A percentile compares a stretch with the other conserved stretches of the same genome.
Evolutionary conservation across 1,140 invertebrate genomes (phyloP).

Genomic region (Cotesia vestalis): DNA sequence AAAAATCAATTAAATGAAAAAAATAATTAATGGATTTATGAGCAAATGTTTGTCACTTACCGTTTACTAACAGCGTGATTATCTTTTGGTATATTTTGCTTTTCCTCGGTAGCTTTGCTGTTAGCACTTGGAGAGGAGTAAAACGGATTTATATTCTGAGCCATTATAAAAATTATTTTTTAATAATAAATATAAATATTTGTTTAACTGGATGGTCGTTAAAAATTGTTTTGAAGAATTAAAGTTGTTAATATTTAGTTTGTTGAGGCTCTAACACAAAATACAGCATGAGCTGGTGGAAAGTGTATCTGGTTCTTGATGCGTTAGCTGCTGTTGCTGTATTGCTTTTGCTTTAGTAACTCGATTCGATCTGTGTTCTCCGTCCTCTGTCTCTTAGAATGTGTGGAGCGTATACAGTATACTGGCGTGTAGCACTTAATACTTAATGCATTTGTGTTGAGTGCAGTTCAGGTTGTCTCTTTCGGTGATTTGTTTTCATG

Average conservation of each 20-base stretch:
- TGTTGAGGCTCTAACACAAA: background rate
- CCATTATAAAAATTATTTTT: slow-evolving; percentile 68
- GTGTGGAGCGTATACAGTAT: too few species aligned
- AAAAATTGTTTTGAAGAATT: too few species aligned
- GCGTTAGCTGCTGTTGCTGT: too few species aligned
- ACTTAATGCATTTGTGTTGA: too few species aligned
- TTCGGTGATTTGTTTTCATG: too few species aligned
- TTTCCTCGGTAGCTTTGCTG: slow-evolving; percentile 78
- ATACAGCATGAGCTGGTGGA: too few species aligned
- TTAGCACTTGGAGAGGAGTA: slow-evolving; percentile 73
- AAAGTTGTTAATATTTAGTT: background rate
- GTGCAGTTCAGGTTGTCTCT: too few species aligned
- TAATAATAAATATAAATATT: background rate
- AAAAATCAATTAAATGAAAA: background rate
- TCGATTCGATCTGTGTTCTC: too few species aligned
- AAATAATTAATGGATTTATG: background rate
- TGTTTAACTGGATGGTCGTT: background rate
- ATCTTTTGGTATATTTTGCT: slow-evolving; percentile 76
- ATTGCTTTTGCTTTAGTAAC: too few species aligned
- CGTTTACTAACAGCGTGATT: slow-evolving; percentile 88
- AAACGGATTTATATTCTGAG: slow-evolving; percentile 84
- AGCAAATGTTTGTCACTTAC: slow-evolving; percentile 63
- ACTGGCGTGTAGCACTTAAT: too few species aligned
- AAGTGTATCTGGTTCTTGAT: too few species aligned
- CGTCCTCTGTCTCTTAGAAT: too few species aligned